Conservation (phyloP, 1,140 invertebrate genomes). For the Zaprionus camerounensis region DNA sequence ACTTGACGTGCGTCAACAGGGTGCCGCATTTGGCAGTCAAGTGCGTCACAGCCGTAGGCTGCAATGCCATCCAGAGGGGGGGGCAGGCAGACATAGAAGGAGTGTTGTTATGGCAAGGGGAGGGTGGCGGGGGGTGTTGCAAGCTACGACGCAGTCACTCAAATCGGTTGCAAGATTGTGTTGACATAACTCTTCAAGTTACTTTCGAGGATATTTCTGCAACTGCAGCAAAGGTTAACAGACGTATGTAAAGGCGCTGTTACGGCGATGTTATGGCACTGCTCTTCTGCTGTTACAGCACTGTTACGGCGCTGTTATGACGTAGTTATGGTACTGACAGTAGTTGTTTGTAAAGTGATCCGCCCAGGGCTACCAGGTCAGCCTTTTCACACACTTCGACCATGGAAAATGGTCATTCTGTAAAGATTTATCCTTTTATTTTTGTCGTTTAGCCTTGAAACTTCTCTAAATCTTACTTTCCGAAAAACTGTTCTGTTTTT, state of each 20-base stretch:
- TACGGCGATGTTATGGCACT: background rate
- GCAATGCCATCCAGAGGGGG: background rate
- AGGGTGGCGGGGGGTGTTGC: background rate
- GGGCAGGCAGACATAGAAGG: too few relatives aligned
- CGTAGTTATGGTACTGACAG: too few relatives aligned
- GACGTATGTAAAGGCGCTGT: background rate
- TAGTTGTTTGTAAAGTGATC: too few relatives aligned
- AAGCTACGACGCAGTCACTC: background rate
- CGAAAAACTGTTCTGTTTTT: too few relatives aligned
- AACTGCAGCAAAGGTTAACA: background rate
- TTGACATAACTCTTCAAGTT: slow-evolving; percentile 6
- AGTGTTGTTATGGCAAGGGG: background rate
- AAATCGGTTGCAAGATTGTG: slow-evolving; percentile 7
- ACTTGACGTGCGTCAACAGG: slow-evolving; percentile 5
- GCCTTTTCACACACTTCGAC: too few relatives aligned
- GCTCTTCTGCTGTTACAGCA: too few relatives aligned
- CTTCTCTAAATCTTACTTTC: too few relatives aligned
- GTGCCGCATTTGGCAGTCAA: slow-evolving; percentile 6
- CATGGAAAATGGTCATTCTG: too few relatives aligned
- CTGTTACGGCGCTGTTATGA: background rate
- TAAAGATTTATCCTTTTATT: too few relatives aligned
- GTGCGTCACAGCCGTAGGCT: slow-evolving; percentile 1
- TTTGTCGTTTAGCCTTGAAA: too few relatives aligned
- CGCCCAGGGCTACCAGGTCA: too few relatives aligned
- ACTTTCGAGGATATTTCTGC: background rate